Conservation (phyloP, 2,113 vertebrate species). For the Tyto alba region DNA sequence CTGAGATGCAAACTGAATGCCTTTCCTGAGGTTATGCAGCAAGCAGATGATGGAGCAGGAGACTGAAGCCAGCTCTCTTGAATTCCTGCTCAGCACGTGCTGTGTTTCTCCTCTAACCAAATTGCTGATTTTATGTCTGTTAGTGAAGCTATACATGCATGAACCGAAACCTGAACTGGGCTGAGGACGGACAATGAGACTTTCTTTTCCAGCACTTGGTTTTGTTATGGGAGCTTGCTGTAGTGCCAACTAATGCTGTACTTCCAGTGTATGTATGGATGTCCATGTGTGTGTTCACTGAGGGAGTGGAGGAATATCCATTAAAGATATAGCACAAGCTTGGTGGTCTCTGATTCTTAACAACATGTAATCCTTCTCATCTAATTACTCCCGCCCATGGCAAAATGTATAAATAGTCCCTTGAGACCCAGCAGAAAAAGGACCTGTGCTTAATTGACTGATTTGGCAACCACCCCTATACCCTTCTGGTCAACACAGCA, state of each 20-base stretch:
- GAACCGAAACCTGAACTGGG: not conserved
- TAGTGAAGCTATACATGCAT: not conserved
- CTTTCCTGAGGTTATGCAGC: not conserved
- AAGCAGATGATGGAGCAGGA: not conserved
- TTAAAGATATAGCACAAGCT: not conserved
- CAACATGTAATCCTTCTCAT: not conserved
- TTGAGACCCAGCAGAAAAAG: not conserved
- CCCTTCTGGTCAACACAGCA: not conserved
- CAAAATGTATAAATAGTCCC: not conserved
- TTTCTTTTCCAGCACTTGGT: not conserved
- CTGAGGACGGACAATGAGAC: not conserved
- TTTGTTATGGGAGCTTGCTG: not conserved
- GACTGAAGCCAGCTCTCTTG: not conserved
- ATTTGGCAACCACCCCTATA: not conserved
- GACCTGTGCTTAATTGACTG: not conserved
- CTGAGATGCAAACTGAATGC: not conserved
- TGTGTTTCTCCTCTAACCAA: not conserved
- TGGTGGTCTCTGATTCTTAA: conserved; percentile 23
- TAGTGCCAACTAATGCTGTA: no score
- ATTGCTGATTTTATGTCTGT: fast-evolving
- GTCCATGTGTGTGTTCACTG: fast-evolving
- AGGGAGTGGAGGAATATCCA: not conserved
- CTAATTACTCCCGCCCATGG: not conserved
- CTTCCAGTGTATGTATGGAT: fast-evolving
- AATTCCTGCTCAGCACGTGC: not conserved